Percentiles rank a stretch among this genome's conserved stretches.
These are phyloP conservation scores for Drosophila quasianomalipes DNA, from an alignment of 2,888 invertebrate genomes.

Conservation along the genomic window DNA sequence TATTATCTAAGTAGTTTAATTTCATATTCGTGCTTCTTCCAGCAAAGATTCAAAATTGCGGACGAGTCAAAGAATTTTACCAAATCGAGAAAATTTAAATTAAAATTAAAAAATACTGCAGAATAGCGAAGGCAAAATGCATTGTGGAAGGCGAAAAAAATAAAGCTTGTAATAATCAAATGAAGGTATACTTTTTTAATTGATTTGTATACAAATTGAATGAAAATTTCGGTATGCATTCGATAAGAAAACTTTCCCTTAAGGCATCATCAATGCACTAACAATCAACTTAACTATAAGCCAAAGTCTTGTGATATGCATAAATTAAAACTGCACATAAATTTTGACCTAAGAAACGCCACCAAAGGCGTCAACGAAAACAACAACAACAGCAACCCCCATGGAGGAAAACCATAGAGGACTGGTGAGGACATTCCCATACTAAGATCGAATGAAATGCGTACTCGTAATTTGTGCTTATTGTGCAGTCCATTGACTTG, in stretches of 20 bases:
- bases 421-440: conserved; percentile 10
- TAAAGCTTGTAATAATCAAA: neutral
- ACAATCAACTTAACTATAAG: neutral
- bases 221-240: neutral
- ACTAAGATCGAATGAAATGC: conserved; percentile 41
- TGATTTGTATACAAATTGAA: neutral
- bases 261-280: neutral
- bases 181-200: neutral
- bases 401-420: conserved; percentile 38
- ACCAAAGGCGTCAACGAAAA: conserved; percentile 30
- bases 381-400: conserved; percentile 42
- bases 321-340: conserved; percentile 70
- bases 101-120: neutral
- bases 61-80: neutral
- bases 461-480: conserved; percentile 75
- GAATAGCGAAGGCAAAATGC: neutral
- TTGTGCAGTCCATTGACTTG: conserved; percentile 62
- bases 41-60: neutral
- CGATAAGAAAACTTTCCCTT: neutral
- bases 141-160: neutral
- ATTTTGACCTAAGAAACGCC: conserved; percentile 66
- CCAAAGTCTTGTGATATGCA: conserved; percentile 54
- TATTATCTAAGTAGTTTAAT: neutral
- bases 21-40: neutral
- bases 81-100: neutral